These are phyloP conservation scores for Colistium nudipinnis DNA, from an alignment of 2,113 vertebrate genomes.

Conservation along the genomic window DNA sequence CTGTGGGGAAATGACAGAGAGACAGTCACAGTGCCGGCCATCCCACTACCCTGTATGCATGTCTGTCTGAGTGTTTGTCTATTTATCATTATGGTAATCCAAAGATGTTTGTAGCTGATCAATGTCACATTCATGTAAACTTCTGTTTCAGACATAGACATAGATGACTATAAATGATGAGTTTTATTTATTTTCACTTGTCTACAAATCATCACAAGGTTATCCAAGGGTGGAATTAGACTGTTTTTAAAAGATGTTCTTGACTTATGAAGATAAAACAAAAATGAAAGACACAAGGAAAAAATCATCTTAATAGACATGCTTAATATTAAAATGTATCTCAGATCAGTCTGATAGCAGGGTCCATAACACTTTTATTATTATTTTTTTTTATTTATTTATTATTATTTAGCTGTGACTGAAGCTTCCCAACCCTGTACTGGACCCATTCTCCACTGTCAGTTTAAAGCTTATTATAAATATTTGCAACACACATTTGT, in stretches of 20 bases:
- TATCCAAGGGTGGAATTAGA: background rate
- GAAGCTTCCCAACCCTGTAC: background rate
- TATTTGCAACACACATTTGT: conserved; percentile 16
- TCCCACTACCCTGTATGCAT: background rate
- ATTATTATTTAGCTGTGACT: background rate
- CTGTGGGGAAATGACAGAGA: conserved; percentile 29
- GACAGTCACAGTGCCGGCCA: conserved; percentile 19
- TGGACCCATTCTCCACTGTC: background rate
- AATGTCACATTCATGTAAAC: background rate
- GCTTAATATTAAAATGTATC: too few species aligned
- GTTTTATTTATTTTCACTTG: background rate
- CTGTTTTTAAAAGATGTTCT: too few species aligned
- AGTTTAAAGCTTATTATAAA: conserved; percentile 22
- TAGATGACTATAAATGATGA: background rate
- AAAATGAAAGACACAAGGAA: background rate
- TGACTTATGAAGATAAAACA: too few species aligned
- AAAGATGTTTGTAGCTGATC: background rate
- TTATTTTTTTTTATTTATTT: background rate
- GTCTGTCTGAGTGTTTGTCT: background rate
- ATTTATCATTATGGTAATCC: background rate
- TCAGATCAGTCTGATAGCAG: too few species aligned
- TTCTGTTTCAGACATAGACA: background rate
- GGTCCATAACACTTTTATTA: too few species aligned
- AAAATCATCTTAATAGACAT: too few species aligned
- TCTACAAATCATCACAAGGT: background rate